These are phyloP conservation scores for Deilephila porcellus DNA, from an alignment of 2,888 invertebrate species.

Conservation along the genomic window DNA sequence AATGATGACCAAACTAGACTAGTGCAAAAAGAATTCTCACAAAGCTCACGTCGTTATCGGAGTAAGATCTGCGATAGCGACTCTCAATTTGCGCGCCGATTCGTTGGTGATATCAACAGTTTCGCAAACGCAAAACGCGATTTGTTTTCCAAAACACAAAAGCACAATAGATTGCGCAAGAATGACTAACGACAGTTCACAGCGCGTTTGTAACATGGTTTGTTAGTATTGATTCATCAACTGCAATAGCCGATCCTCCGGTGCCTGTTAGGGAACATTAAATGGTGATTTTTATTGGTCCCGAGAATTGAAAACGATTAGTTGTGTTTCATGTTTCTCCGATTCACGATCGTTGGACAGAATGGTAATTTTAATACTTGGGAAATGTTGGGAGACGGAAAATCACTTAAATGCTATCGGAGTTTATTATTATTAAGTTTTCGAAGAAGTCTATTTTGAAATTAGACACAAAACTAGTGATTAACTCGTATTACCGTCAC, in stretches of 20 bases:
- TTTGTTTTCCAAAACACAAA: constrained; percentile 35
- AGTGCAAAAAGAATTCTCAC: neutral
- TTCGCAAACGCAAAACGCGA: constrained; percentile 28
- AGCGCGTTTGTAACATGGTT: constrained; percentile 39
- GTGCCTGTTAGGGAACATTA: neutral
- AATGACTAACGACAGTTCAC: constrained; percentile 47
- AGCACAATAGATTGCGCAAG: constrained; percentile 48
- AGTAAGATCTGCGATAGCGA: neutral
- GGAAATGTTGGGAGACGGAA: neutral
- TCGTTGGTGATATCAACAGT: constrained; percentile 8
- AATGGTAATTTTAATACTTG: constrained; percentile 9
- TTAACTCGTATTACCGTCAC: too few relatives aligned
- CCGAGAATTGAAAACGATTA: constrained; percentile 27
- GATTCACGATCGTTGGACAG: neutral
- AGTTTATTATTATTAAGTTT: neutral
- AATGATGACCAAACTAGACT: neutral
- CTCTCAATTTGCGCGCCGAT: constrained; percentile 12
- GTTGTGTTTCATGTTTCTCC: neutral
- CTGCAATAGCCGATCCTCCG: neutral
- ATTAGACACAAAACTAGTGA: too few relatives aligned
- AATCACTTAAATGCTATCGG: neutral
- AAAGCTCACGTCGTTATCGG: neutral
- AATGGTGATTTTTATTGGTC: constrained; percentile 40
- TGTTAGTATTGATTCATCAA: constrained; percentile 32
- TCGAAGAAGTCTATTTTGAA: neutral